These are phyloP conservation scores for Exephanes ischioxanthus DNA, from an alignment of 2,888 invertebrate genomes.

Conservation along the genomic window DNA sequence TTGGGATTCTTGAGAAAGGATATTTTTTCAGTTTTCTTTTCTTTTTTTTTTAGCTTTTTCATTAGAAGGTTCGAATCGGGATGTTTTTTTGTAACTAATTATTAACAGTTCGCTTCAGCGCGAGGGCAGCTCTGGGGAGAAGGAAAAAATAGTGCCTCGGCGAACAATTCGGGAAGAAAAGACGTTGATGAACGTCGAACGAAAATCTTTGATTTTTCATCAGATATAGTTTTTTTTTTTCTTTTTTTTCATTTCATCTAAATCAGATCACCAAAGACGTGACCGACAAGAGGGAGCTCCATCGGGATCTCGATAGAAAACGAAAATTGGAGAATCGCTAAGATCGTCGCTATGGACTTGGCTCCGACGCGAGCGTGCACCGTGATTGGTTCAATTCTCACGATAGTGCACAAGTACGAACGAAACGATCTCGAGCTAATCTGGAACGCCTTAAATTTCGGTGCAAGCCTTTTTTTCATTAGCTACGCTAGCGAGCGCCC, in stretches of 20 bases:
- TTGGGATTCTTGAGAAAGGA: constrained; percentile 11
- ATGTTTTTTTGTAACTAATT: constrained; percentile 22
- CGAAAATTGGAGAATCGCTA: constrained; percentile 14
- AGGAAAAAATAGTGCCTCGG: constrained; percentile 55
- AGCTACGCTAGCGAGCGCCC: constrained; percentile 7
- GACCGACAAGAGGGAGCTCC: neutral
- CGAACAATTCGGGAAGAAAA: constrained; percentile 52
- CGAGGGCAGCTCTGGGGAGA: constrained; percentile 9
- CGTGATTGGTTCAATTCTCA: constrained; percentile 8
- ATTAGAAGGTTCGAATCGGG: neutral
- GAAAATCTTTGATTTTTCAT: neutral
- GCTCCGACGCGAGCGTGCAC: neutral
- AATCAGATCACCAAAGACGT: constrained; percentile 11
- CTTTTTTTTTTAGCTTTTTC: constrained; percentile 1
- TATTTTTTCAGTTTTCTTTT: constrained; percentile 15
- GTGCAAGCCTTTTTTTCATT: neutral
- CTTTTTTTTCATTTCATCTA: neutral
- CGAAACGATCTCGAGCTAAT: constrained; percentile 3
- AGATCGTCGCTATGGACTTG: constrained; percentile 6
- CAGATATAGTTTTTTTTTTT: neutral
- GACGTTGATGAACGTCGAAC: constrained; percentile 52
- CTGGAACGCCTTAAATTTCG: constrained; percentile 2
- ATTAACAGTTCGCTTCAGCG: constrained; percentile 49
- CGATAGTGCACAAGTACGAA: constrained; percentile 9
- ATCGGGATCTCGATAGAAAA: neutral